Evolutionary conservation across 2,113 vertebrate genomes (phyloP).

Genomic region (Xenopus laevis): DNA sequence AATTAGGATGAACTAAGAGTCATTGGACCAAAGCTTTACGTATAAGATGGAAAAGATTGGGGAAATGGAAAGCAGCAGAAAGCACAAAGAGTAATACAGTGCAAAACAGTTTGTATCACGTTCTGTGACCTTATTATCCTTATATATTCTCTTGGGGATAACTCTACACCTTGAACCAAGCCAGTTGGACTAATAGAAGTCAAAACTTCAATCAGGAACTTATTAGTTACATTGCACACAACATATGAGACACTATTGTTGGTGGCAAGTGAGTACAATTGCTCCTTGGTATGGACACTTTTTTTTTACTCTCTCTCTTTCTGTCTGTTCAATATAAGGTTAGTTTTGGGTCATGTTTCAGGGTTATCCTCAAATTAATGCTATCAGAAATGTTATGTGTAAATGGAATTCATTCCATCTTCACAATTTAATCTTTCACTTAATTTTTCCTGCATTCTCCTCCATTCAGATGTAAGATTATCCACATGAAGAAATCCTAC

Average conservation of each 20-base stretch:
- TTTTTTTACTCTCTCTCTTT: slow-evolving; percentile 52
- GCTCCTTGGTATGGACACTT: slow-evolving; percentile 55
- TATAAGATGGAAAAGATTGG: background rate
- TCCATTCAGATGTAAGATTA: background rate
- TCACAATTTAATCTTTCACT: slow-evolving; percentile 54
- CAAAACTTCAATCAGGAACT: slow-evolving; percentile 64
- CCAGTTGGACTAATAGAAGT: slow-evolving; percentile 61
- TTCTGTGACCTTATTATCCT: slow-evolving; percentile 52
- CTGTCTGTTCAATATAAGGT: slow-evolving; percentile 63
- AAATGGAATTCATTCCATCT: slow-evolving; percentile 58
- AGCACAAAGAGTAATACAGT: slow-evolving; percentile 50
- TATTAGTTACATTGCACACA: slow-evolving; percentile 60
- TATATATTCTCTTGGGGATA: slow-evolving; percentile 53
- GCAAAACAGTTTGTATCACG: slow-evolving; percentile 47
- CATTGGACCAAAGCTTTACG: no score
- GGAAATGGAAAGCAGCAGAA: slow-evolving; percentile 12
- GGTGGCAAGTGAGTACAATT: slow-evolving; percentile 55
- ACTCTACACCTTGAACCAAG: slow-evolving; percentile 52
- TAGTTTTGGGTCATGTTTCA: slow-evolving; percentile 60
- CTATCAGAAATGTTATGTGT: slow-evolving; percentile 54
- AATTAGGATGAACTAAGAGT: no score
- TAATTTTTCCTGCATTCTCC: slow-evolving; percentile 43
- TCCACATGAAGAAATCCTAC: no score
- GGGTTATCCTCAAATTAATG: slow-evolving; percentile 66
- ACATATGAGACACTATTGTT: slow-evolving; percentile 50